Base-by-base conservation (phyloP, 2,113 vertebrate genomes). In the Aythya baeri region DNA sequence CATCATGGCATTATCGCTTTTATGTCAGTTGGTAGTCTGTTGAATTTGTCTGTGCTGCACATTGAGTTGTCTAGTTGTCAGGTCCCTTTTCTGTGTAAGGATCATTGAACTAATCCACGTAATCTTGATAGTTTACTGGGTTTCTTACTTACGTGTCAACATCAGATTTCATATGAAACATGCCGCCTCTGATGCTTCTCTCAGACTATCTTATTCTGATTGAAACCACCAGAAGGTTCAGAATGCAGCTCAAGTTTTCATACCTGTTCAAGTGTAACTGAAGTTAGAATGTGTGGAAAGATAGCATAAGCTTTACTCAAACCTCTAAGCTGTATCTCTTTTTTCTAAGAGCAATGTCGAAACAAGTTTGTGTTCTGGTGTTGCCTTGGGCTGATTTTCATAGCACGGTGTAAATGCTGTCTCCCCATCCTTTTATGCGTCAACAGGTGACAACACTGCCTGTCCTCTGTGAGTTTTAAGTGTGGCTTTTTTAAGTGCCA, bases 331-430 rank as follows among this genome's bases (percentile, higher is more conserved):
- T 18, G 22, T 34, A 55, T 46, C 13, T 65, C 43, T 9, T 38
- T 11, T 9, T 38, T 11, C 36, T 17, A 34, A 59, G 41, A 49
- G 41, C 27, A 14, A 41, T 1, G 46, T 8, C 27, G 16, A 44
- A 66, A 6, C 10, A 17, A 44, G 4, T n/a, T 17, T 8, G 46
- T 49, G 11, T 9, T 34, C 13, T 3, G 34, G 2, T 2, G 16
- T 0, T 9, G 44, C 18, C 16, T 1, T 32, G 8, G 3, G 3
- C 29, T 17, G 62, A 6, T 25, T 36, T 9, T 3, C 23, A 0
- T 11, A 11, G 4, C 23, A 4, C 1, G 0, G 4, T 12, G 34
- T 1, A 22, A 3, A 8, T 20, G 18, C 1, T 1, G 7, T 2
- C 17, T 5, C 17, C 17, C 25, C 1, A 7, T 10, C 18, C 7